These are phyloP conservation scores for Cabera pusaria DNA, from an alignment of 2,888 invertebrate species.

Conservation along the genomic window DNA sequence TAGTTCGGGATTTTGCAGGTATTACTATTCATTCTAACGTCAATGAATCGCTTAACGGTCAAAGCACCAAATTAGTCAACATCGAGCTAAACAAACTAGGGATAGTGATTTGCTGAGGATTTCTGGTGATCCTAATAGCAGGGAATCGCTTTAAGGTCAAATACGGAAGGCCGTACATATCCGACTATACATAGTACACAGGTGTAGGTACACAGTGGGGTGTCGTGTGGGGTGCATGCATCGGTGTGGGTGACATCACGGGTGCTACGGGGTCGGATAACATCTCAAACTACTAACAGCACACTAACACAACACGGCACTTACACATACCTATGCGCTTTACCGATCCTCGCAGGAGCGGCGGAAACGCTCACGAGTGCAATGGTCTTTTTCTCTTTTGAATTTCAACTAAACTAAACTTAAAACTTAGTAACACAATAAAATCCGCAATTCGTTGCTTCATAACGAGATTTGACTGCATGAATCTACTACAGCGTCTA, in stretches of 20 bases:
- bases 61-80: too few relatives aligned
- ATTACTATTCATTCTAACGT: too few relatives aligned
- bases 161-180: constrained; percentile 3
- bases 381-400: constrained; percentile 71
- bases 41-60: too few relatives aligned
- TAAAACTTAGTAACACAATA: constrained; percentile 26
- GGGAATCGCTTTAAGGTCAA: constrained; percentile 20
- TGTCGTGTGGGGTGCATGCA: constrained; percentile 48
- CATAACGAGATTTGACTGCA: constrained; percentile 88
- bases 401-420: constrained; percentile 34
- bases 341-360: constrained; percentile 14
- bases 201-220: constrained; percentile 23
- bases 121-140: too few relatives aligned
- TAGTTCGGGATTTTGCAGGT: too few relatives aligned
- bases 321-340: constrained; percentile 24
- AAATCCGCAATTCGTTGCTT: constrained; percentile 52
- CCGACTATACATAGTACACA: constrained; percentile 6
- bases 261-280: constrained; percentile 63
- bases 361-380: constrained; percentile 17
- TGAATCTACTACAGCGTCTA: constrained; percentile 53
- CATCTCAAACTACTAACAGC: constrained; percentile 71
- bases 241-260: constrained; percentile 45
- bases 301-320: constrained; percentile 32
- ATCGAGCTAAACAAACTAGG: too few relatives aligned
- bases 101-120: too few relatives aligned